Evolutionary conservation across 2,113 vertebrate species (phyloP), one percentile per base, ranked within the genome.

Genomic region (Corythornis vintsioides): DNA sequence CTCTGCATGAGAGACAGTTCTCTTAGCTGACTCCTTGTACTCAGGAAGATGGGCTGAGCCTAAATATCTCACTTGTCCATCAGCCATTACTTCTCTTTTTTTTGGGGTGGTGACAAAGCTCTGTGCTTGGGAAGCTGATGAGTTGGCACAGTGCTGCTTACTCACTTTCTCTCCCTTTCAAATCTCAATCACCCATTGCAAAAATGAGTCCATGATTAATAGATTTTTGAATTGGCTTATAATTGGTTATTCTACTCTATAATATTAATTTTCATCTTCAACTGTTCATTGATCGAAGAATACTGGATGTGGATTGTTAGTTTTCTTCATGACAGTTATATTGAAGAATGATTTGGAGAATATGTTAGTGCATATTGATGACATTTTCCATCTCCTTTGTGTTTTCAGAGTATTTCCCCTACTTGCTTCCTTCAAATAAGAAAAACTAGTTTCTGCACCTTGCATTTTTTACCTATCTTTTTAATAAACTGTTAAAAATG

Each of bases 211-310:
- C 38, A 33, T 93, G 89, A 94, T 96, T 71, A 96, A 96, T 92
- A 92, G 96, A 91, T 77, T 87, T 92, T 86, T 75, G 87, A 92
- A 93, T 88, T 93, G 89, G 61, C 76, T 94, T 95, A 94, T 95
- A 95, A 96, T 96, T 93, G 92, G 88, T 96, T 96, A 95, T 96
- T 93, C 94, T 93, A 88, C 85, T 90, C 89, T 65, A 57, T 93
- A 89, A 88, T 96, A 96, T 96, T 96, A 96, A 96, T 96, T 96
- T 95, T 96, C 88, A 96, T 96, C 93, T 95, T 96, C 95, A 96
- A 60, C 94, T 91, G 79, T 88, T 95, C 96, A 96, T 94, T 95
- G 96, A 96, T 96, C 47, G 89, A 95, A 82, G 91, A 95, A 88
- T 75, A 91, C 85, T 96, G 92, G 94, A 96, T 95, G 95, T 94